These are phyloP conservation scores for Drosophila birchii DNA, from an alignment of 2,888 invertebrate species.

Conservation along the genomic window DNA sequence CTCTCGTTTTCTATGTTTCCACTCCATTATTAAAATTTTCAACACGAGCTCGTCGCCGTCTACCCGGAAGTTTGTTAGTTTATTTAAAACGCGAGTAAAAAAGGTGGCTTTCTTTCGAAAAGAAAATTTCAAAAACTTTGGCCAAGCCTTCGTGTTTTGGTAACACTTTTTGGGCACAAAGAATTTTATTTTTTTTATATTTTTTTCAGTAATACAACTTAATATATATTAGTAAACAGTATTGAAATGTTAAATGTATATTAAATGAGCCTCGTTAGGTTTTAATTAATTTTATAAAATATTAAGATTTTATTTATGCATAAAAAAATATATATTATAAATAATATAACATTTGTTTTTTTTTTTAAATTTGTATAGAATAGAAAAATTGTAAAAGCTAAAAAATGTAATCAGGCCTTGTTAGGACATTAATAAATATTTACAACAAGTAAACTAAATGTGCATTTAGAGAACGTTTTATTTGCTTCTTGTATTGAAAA, in stretches of 20 bases:
- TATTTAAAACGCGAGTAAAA: neutral
- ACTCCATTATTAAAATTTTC: conserved; percentile 9
- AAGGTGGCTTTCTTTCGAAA: neutral
- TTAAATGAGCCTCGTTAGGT: no score
- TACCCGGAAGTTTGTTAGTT: conserved; percentile 6
- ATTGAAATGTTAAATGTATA: neutral
- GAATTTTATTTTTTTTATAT: no score
- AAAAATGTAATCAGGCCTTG: neutral
- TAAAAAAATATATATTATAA: no score
- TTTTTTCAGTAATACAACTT: no score
- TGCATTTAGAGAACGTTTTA: no score
- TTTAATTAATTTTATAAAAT: no score
- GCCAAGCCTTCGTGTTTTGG: neutral
- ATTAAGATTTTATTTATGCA: no score
- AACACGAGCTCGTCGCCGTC: neutral
- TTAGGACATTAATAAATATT: neutral
- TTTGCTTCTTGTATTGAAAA: no score
- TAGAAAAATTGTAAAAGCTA: no score
- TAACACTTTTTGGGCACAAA: neutral
- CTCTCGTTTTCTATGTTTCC: conserved; percentile 11
- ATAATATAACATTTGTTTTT: no score
- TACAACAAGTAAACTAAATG: neutral
- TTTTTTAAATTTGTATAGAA: no score
- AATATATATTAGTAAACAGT: neutral
- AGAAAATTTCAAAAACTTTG: neutral